Conservation (phyloP, 2,113 vertebrate genomes). For the Macquaria ambigua region DNA sequence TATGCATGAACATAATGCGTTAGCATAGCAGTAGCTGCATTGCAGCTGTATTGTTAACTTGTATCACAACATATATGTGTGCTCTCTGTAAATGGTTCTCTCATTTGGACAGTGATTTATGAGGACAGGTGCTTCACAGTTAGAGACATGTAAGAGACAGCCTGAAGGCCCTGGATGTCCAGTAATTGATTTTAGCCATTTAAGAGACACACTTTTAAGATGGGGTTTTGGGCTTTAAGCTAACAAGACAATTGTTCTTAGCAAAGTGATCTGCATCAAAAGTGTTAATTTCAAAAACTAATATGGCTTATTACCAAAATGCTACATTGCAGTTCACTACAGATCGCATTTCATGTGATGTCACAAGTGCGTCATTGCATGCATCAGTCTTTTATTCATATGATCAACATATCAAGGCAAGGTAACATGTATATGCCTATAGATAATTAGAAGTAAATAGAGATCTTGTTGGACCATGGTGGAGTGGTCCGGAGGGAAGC, state of each 20-base stretch:
- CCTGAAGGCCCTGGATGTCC: constrained; percentile 2
- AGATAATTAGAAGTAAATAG: background rate
- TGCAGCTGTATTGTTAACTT: background rate
- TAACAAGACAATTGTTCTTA: background rate
- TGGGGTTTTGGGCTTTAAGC: background rate
- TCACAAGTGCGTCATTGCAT: background rate
- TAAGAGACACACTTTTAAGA: constrained; percentile 3
- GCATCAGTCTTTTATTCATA: background rate
- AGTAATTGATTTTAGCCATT: background rate
- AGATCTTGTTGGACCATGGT: constrained; percentile 7
- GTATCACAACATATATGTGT: background rate
- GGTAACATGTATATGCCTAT: background rate
- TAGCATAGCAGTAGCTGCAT: background rate
- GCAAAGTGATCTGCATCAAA: background rate
- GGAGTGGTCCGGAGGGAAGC: background rate
- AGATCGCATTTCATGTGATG: constrained; percentile 12
- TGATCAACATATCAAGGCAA: background rate
- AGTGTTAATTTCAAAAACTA: background rate
- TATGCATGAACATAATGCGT: background rate
- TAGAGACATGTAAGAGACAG: background rate
- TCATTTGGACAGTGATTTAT: constrained; percentile 33
- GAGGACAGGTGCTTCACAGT: constrained; percentile 50
- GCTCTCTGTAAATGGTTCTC: background rate
- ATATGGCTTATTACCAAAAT: background rate
- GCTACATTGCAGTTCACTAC: background rate